phyloP scores from a whole-genome alignment of 2,888 invertebrate genomes.

The Melanargia galathea region DNA sequence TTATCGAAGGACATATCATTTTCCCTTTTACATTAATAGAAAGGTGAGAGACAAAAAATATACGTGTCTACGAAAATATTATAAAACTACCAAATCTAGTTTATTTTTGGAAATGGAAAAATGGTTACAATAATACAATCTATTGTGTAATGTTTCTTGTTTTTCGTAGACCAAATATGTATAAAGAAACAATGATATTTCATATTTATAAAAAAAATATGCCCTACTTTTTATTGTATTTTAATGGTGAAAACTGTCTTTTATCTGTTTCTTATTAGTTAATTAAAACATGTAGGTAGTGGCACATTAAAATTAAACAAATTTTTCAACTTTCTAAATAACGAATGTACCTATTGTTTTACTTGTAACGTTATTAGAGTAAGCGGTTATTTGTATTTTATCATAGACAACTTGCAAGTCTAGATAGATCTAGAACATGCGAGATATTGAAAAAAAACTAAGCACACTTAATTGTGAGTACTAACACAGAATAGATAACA shows the following conservation, averaged over 20 bases:
- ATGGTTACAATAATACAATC: background rate
- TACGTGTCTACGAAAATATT: background rate
- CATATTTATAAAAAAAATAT: background rate
- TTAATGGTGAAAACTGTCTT: background rate
- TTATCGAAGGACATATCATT: conserved; percentile 24
- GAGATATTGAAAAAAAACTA: background rate
- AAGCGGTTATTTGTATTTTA: background rate
- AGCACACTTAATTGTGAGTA: too few species aligned
- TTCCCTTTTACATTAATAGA: background rate
- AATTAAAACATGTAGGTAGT: background rate
- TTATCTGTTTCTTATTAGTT: background rate
- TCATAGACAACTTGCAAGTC: background rate
- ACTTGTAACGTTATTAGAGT: background rate
- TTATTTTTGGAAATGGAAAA: conserved; percentile 12
- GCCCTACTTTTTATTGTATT: conserved; percentile 4
- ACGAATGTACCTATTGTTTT: conserved; percentile 5
- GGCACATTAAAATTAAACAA: background rate
- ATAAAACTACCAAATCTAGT: too few species aligned
- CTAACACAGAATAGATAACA: too few species aligned
- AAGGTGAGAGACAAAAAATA: background rate
- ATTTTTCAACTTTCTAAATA: background rate
- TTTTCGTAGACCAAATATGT: background rate
- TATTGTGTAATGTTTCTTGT: background rate
- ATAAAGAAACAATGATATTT: conserved; percentile 4
- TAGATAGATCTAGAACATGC: background rate